Evolutionary conservation across 2,888 invertebrate genomes (phyloP).

Genomic region (Fabriciana adippe): DNA sequence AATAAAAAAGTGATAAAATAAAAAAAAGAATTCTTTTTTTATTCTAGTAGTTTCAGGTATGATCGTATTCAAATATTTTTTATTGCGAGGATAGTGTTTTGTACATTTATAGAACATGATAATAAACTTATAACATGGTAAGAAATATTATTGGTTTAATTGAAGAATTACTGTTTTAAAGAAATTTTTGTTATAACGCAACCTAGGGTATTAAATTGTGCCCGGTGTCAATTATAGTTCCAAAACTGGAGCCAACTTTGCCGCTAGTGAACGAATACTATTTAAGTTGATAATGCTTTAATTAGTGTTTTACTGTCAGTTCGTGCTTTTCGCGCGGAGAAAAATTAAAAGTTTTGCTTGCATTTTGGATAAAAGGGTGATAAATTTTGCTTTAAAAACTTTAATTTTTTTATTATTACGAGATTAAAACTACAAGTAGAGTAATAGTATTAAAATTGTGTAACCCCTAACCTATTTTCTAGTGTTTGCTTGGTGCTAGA

Average conservation of each 20-base stretch:
- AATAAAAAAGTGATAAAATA: too few species aligned
- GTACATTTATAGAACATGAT: background rate
- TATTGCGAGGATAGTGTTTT: background rate
- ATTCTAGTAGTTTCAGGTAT: too few species aligned
- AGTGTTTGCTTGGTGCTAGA: too few species aligned
- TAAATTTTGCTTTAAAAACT: constrained; percentile 8
- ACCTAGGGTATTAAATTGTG: constrained; percentile 9
- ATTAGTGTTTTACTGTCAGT: constrained; percentile 28
- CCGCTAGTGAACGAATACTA: constrained; percentile 22
- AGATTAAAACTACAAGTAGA: background rate
- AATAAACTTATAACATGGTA: background rate
- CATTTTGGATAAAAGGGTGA: constrained; percentile 14
- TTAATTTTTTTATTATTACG: background rate
- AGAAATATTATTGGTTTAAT: background rate
- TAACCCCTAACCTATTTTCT: constrained; percentile 1
- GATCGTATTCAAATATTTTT: background rate
- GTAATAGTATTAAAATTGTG: background rate
- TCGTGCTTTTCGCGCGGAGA: constrained; percentile 14
- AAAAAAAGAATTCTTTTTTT: too few species aligned
- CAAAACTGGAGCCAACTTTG: constrained; percentile 28
- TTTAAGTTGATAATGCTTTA: constrained; percentile 33
- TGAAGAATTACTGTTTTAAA: background rate
- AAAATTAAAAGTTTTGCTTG: constrained; percentile 16
- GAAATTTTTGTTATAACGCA: background rate
- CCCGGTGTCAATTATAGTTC: constrained; percentile 27